Evolutionary conservation across 2,113 vertebrate genomes (phyloP).

Genomic region (Ciconia boyciana): DNA sequence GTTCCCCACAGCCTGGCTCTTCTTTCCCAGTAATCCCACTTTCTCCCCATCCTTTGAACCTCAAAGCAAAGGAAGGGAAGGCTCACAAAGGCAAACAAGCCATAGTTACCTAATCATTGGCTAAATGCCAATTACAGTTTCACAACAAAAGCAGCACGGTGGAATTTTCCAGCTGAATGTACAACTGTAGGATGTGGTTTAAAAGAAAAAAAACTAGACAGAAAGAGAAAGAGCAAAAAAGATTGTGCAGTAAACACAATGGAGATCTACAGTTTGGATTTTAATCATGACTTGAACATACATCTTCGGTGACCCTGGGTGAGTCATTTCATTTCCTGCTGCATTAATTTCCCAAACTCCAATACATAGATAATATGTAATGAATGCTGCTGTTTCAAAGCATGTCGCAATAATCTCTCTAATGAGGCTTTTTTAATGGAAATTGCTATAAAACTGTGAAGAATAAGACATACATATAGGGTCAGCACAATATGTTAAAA

Average conservation of each 20-base stretch:
- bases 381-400: constrained; percentile 16
- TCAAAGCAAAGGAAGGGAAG: not conserved
- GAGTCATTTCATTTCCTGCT: constrained; percentile 19
- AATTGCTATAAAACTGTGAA: not conserved
- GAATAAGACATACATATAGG: not conserved
- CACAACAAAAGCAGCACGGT: not conserved
- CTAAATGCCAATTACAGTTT: not conserved
- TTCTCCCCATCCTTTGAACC: not conserved
- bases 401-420: not conserved
- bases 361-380: constrained; percentile 13
- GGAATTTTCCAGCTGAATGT: not conserved
- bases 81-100: not conserved
- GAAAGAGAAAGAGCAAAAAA: not conserved
- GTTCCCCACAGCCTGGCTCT: not conserved
- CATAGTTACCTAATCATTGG: not conserved
- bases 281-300: constrained; percentile 2
- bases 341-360: constrained; percentile 28
- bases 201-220: not conserved
- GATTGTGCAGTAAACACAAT: not conserved
- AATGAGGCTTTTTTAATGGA: constrained; percentile 7
- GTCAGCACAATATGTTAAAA: constrained; percentile 15
- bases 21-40: not conserved
- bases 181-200: not conserved
- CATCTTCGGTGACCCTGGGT: not conserved
- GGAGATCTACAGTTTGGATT: not conserved